Percentiles rank a stretch among this genome's conserved stretches.
phyloP scores from a whole-genome alignment of 2,888 invertebrate genomes.

The Chrysina gloriosa region DNA sequence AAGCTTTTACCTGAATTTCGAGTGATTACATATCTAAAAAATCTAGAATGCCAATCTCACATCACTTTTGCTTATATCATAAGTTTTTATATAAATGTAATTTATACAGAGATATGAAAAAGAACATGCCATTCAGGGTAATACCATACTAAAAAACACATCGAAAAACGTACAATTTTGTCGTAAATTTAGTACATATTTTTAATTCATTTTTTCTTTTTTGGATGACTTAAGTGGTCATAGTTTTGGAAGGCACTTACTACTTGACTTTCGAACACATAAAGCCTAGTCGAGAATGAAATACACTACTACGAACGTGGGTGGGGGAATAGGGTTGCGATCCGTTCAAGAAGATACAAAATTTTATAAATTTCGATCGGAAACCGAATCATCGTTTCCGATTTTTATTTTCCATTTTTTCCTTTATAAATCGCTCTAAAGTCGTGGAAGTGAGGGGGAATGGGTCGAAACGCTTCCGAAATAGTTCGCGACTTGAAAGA shows the following conservation, averaged over 20 bases:
- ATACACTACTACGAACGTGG: conserved; percentile 43
- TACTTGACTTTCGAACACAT: conserved; percentile 83
- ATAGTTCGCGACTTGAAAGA: conserved; percentile 5
- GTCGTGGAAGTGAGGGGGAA: no score
- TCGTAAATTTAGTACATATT: conserved; percentile 59
- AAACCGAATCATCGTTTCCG: not conserved
- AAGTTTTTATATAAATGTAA: conserved; percentile 57
- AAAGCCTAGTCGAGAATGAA: conserved; percentile 71
- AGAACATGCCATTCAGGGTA: conserved; percentile 80
- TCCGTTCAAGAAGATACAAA: conserved; percentile 6
- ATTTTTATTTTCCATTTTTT: not conserved
- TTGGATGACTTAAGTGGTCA: conserved; percentile 69
- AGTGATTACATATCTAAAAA: conserved; percentile 58
- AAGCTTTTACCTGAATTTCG: conserved; percentile 64
- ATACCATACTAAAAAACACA: conserved; percentile 71
- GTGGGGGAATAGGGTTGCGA: conserved; percentile 27
- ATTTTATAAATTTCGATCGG: conserved; percentile 7
- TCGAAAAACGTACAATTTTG: conserved; percentile 62
- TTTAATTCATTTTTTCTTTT: conserved; percentile 36
- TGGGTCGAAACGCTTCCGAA: not conserved
- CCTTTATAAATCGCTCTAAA: not conserved
- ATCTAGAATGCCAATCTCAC: conserved; percentile 62
- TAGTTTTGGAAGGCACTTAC: conserved; percentile 85
- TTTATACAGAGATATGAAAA: conserved; percentile 65
- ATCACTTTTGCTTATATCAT: conserved; percentile 61